Conservation (phyloP, 92 coral and sea anemone genomes). For the Ricordea florida region DNA sequence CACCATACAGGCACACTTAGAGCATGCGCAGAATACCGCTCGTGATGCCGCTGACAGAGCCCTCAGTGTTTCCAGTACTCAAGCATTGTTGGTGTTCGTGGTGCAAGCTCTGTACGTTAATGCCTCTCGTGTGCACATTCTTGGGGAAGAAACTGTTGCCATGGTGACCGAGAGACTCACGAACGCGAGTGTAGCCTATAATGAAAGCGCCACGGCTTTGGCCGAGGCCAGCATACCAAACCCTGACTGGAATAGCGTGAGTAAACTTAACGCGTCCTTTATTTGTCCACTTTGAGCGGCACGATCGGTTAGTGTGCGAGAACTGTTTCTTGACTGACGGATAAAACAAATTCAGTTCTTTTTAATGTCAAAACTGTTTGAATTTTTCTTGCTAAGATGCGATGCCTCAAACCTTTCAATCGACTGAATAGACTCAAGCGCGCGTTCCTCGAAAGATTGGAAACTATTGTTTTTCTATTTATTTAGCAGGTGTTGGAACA, state of each 20-base stretch:
- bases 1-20: slow-evolving; percentile 33
- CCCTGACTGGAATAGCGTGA: slow-evolving; percentile 52
- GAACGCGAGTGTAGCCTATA: slow-evolving; percentile 61
- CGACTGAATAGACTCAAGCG: too few species aligned
- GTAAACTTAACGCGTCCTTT: not conserved
- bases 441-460: too few species aligned
- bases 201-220: slow-evolving; percentile 43
- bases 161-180: slow-evolving; percentile 39
- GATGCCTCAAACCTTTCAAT: too few species aligned
- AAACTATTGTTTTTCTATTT: not conserved
- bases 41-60: slow-evolving; percentile 35
- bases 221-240: slow-evolving; percentile 33
- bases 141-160: slow-evolving; percentile 48
- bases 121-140: slow-evolving; percentile 33
- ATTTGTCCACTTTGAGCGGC: not conserved
- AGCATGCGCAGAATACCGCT: slow-evolving; percentile 28
- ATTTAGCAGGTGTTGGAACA: slow-evolving; percentile 4
- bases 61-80: slow-evolving; percentile 5
- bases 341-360: too few species aligned
- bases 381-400: too few species aligned
- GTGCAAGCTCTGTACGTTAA: slow-evolving; percentile 53
- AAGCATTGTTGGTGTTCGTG: slow-evolving; percentile 26
- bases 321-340: too few species aligned
- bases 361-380: not conserved
- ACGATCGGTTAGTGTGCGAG: too few species aligned